Evolutionary conservation across 2,113 vertebrate genomes (phyloP).

Genomic region (Theristicus caerulescens): DNA sequence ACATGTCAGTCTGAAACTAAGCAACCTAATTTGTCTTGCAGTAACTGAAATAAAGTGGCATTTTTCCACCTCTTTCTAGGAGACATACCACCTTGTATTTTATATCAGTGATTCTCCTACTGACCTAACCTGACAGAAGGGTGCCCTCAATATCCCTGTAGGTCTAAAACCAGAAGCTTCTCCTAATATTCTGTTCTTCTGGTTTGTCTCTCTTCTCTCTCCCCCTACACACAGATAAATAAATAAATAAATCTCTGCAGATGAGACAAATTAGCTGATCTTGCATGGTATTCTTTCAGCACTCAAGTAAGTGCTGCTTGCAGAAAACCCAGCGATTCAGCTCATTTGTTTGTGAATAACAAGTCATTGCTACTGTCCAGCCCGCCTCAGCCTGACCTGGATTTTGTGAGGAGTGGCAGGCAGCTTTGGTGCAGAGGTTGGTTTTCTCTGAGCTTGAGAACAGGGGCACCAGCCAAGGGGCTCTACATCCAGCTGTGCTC

Average conservation of each 20-base stretch:
- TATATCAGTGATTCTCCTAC: not conserved
- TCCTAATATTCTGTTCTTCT: not conserved
- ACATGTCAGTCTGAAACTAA: not conserved
- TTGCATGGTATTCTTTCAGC: not conserved
- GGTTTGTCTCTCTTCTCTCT: not conserved
- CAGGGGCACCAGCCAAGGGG: not conserved
- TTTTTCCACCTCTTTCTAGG: not conserved
- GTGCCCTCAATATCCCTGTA: not conserved
- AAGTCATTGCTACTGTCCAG: not conserved
- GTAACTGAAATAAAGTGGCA: not conserved
- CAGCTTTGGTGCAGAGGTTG: not conserved
- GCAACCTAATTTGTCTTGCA: not conserved
- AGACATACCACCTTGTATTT: not conserved
- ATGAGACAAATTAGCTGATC: not conserved
- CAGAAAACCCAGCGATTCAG: not conserved
- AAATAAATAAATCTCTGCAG: not conserved
- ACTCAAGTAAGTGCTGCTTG: not conserved
- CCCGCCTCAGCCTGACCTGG: not conserved
- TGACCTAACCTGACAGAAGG: not conserved
- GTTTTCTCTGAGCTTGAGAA: not conserved
- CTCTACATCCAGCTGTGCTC: not conserved
- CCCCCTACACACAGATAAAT: not conserved
- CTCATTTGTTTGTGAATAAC: not conserved
- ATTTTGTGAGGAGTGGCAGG: not conserved
- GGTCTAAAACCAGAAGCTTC: not conserved